These are phyloP conservation scores for Bombus impatiens DNA, from an alignment of 1,140 invertebrate species.

Conservation along the genomic window DNA sequence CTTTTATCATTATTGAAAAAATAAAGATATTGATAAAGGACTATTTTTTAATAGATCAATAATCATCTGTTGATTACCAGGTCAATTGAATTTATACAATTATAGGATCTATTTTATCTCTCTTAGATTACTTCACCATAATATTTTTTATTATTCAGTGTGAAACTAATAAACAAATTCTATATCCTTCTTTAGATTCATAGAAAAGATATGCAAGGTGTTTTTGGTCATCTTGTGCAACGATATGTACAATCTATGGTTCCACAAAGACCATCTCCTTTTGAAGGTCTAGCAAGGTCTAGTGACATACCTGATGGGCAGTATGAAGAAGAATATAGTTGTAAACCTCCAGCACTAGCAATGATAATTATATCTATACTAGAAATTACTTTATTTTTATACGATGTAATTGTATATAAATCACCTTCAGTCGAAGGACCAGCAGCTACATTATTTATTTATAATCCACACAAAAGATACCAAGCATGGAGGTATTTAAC, in stretches of 20 bases:
- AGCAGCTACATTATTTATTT: conserved; percentile 91
- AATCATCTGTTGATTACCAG: neutral
- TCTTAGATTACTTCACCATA: neutral
- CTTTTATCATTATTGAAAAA: neutral
- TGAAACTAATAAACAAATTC: neutral
- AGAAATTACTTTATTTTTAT: conserved; percentile 88
- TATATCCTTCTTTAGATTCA: conserved; percentile 72
- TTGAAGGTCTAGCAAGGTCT: conserved; percentile 69
- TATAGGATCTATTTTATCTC: neutral
- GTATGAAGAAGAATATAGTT: conserved; percentile 94
- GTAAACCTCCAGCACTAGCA: conserved; percentile 92
- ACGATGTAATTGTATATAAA: conserved; percentile 83
- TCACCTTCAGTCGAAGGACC: conserved; percentile 85
- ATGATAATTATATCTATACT: conserved; percentile 91
- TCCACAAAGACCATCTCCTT: conserved; percentile 79
- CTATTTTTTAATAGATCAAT: neutral
- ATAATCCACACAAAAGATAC: conserved; percentile 93
- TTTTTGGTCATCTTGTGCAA: conserved; percentile 84
- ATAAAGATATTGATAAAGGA: neutral
- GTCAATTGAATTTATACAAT: neutral
- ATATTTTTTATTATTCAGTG: neutral
- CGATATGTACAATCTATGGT: conserved; percentile 82
- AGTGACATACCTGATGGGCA: conserved; percentile 86
- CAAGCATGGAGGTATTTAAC: conserved; percentile 96
- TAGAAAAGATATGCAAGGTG: conserved; percentile 84